A percentile compares a stretch with the other conserved stretches of the same genome.
phyloP scores from a whole-genome alignment of 1,140 invertebrate species.

The Marisa cornuarietis region DNA sequence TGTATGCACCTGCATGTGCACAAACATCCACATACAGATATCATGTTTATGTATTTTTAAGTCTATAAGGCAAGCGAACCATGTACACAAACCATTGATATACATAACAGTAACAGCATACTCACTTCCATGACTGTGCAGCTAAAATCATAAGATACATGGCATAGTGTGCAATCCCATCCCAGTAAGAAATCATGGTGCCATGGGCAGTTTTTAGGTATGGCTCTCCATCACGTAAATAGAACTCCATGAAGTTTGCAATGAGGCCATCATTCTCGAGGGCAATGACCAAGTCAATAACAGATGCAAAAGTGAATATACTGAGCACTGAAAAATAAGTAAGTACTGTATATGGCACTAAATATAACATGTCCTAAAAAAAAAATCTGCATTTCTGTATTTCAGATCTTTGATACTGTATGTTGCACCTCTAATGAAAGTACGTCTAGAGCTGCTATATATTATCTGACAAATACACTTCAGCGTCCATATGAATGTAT shows the following conservation, averaged over 20 bases:
- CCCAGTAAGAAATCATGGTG: slow-evolving; percentile 61
- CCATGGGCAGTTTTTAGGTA: slow-evolving; percentile 61
- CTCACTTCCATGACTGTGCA: slow-evolving; percentile 43
- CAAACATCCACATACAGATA: background rate
- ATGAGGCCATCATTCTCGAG: slow-evolving; percentile 60
- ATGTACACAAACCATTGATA: too few species aligned
- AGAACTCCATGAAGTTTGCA: slow-evolving; percentile 56
- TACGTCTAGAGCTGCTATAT: too few species aligned
- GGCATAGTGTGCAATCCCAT: slow-evolving; percentile 58
- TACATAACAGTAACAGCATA: background rate
- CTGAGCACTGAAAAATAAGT: slow-evolving; percentile 50
- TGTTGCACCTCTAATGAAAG: background rate
- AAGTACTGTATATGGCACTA: too few species aligned
- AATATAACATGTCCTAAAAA: background rate
- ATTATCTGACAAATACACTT: too few species aligned
- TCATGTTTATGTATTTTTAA: too few species aligned
- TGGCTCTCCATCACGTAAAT: slow-evolving; percentile 59
- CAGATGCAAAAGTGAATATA: slow-evolving; percentile 53
- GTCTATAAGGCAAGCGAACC: too few species aligned
- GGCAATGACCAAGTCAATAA: slow-evolving; percentile 56
- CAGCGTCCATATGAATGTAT: background rate
- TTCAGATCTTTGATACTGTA: too few species aligned
- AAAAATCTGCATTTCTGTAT: background rate
- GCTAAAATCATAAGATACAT: slow-evolving; percentile 56
- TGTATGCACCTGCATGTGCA: background rate